phyloP scores from a whole-genome alignment of 2,797 vertebrate species.

The Sus cebifrons region DNA sequence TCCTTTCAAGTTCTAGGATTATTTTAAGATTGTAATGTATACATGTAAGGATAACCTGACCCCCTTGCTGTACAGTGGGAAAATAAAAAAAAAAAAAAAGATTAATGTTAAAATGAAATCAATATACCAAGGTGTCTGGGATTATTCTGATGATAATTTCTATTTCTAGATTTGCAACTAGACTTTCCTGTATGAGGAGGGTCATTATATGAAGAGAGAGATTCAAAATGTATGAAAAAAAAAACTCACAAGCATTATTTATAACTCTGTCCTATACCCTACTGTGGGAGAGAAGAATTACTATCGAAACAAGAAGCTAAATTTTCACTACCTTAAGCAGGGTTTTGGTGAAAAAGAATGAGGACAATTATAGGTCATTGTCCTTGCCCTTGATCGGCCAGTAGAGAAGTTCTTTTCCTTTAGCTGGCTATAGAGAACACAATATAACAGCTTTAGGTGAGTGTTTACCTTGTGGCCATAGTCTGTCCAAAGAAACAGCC shows the following conservation, averaged over 20 bases:
- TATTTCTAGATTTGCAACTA: neutral
- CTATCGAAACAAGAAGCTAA: neutral
- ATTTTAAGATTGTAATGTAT: neutral
- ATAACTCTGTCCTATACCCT: neutral
- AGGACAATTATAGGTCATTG: neutral
- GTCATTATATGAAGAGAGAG: neutral
- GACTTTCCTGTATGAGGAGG: neutral
- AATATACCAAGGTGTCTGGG: neutral
- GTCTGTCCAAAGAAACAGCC: neutral
- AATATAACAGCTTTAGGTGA: neutral
- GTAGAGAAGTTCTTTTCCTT: neutral
- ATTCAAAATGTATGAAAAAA: neutral
- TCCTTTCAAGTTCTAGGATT: neutral
- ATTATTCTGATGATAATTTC: neutral
- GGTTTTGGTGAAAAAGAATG: neutral
- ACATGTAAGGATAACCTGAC: too few species aligned
- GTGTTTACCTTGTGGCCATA: neutral
- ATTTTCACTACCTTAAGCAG: neutral
- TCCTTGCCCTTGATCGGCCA: neutral
- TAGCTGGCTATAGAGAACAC: neutral
- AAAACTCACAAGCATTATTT: neutral
- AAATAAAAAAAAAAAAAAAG: too few species aligned
- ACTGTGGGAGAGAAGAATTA: neutral
- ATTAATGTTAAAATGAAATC: conserved; percentile 20
- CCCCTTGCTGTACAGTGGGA: too few species aligned